phyloP scores from a whole-genome alignment of 2,113 vertebrate species.

The Chrysochloris asiatica region DNA sequence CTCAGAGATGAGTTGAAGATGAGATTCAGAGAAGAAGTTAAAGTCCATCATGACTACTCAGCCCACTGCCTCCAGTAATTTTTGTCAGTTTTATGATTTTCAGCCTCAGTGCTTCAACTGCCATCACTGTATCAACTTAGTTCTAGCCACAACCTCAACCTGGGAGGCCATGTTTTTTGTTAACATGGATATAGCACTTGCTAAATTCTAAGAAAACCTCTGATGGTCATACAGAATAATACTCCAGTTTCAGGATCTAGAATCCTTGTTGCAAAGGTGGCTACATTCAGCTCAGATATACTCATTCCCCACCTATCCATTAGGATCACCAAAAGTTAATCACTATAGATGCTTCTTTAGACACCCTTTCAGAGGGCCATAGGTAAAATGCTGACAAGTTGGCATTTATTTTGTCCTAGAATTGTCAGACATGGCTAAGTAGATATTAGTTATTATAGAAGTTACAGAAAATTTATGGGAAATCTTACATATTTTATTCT shows the following conservation, averaged over 20 bases:
- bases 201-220: background rate
- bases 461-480: background rate
- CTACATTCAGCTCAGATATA: too few relatives aligned
- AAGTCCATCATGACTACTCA: background rate
- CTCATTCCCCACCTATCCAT: background rate
- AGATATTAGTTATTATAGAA: background rate
- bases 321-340: background rate
- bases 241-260: background rate
- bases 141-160: background rate
- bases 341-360: background rate
- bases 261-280: too few relatives aligned
- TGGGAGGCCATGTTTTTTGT: background rate
- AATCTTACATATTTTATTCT: background rate
- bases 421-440: background rate
- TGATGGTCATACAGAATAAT: background rate
- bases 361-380: background rate
- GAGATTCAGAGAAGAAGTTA: background rate
- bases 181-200: background rate
- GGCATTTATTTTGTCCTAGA: background rate
- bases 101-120: background rate
- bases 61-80: background rate
- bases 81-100: background rate
- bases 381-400: background rate
- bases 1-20: background rate
- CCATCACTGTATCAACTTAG: background rate